phyloP scores from a whole-genome alignment of 2,888 invertebrate species.

The Dicycla oo region DNA sequence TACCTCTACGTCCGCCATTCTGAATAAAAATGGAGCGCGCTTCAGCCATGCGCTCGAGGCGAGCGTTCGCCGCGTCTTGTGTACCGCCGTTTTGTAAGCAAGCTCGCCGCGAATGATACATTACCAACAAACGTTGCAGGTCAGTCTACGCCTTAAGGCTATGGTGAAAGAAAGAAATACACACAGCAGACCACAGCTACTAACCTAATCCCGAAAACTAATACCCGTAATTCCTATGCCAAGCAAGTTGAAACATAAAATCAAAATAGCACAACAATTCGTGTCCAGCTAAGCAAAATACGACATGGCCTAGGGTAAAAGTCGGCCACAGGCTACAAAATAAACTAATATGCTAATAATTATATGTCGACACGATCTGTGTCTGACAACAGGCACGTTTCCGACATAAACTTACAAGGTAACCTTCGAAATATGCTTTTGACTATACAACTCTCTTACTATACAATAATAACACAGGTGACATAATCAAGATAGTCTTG shows the following conservation, averaged over 20 bases:
- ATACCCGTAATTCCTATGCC: not conserved
- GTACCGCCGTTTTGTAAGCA: too few relatives aligned
- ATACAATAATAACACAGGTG: slow-evolving; percentile 9
- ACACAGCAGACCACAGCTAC: not conserved
- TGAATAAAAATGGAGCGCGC: too few relatives aligned
- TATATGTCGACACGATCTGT: slow-evolving; percentile 59
- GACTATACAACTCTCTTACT: slow-evolving; percentile 21
- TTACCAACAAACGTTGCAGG: too few relatives aligned
- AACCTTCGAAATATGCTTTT: slow-evolving; percentile 54
- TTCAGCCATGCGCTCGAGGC: too few relatives aligned
- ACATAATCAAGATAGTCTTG: slow-evolving; percentile 25
- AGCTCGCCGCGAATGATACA: too few relatives aligned
- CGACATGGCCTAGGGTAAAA: slow-evolving; percentile 33
- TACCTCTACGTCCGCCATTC: too few relatives aligned
- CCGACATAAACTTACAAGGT: slow-evolving; percentile 45
- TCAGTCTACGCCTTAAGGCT: not conserved
- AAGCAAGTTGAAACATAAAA: slow-evolving; percentile 17
- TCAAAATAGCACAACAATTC: slow-evolving; percentile 22
- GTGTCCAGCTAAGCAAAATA: slow-evolving; percentile 26
- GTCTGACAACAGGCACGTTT: slow-evolving; percentile 59
- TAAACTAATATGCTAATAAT: slow-evolving; percentile 42
- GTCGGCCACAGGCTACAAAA: slow-evolving; percentile 49
- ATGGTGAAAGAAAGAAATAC: not conserved
- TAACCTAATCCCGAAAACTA: not conserved
- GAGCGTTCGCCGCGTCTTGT: too few relatives aligned